A percentile compares a stretch with the other conserved stretches of the same genome.
These are phyloP conservation scores for Crenichthys baileyi DNA, from an alignment of 2,797 vertebrate genomes.

Conservation along the genomic window DNA sequence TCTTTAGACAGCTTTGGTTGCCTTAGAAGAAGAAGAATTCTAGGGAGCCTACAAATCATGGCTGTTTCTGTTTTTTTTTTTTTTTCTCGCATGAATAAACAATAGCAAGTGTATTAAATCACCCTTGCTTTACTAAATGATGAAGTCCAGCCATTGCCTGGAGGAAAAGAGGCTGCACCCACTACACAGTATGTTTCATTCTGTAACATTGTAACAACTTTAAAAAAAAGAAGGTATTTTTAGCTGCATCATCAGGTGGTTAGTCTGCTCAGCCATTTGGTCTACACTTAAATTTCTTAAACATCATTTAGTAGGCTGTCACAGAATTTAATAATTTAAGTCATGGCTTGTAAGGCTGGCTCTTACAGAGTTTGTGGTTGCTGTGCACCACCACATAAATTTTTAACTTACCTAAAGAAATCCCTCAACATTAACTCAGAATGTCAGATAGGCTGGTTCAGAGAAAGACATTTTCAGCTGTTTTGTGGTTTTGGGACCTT, in stretches of 20 bases:
- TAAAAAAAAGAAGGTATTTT: conserved; percentile 2
- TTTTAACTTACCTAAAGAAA: background rate
- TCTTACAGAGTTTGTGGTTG: background rate
- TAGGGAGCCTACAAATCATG: conserved; percentile 49
- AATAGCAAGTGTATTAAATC: conserved; percentile 51
- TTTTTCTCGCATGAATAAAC: conserved; percentile 50
- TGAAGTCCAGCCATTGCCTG: conserved; percentile 29
- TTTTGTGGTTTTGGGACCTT: background rate
- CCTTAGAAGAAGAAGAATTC: conserved; percentile 28
- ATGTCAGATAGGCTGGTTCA: background rate
- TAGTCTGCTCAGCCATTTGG: fast-evolving
- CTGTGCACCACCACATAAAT: background rate
- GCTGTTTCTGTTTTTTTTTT: conserved; percentile 35
- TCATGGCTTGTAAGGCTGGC: background rate
- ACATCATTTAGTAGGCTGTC: conserved; percentile 1
- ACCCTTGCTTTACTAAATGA: conserved; percentile 55
- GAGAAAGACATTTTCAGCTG: background rate
- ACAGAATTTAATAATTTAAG: conserved; percentile 15
- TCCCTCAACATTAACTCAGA: background rate
- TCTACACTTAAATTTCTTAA: background rate
- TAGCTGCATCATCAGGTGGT: background rate
- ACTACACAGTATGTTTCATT: background rate
- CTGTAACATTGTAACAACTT: background rate
- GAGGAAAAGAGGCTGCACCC: conserved; percentile 27
- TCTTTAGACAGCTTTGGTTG: conserved; percentile 29